Percentiles rank a stretch among this genome's conserved stretches.
Conservation (phyloP, 1,140 invertebrate species). For the Aradophagus sp. region DNA sequence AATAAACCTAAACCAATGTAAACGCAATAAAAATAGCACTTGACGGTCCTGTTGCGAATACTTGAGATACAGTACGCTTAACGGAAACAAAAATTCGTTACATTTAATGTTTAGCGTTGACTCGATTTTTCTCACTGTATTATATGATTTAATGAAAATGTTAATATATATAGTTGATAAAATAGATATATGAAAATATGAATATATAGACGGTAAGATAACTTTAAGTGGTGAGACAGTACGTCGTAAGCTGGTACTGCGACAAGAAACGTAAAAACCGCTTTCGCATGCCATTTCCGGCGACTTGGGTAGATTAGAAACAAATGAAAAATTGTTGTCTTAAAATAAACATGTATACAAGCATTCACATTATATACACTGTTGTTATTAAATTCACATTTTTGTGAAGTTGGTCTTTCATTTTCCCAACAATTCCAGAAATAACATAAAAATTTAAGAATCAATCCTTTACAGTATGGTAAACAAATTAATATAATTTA, state of each 20-base stretch:
- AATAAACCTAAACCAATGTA: constrained; percentile 14
- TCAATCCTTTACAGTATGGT: no score
- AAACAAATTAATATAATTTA: no score
- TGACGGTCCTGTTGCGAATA: no score
- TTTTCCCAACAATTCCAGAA: not conserved
- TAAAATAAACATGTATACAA: constrained; percentile 53
- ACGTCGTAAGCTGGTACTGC: constrained; percentile 33
- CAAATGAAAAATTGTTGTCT: constrained; percentile 53
- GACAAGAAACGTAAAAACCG: constrained; percentile 16
- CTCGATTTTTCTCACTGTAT: constrained; percentile 53
- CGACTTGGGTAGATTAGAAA: constrained; percentile 49
- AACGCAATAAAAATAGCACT: constrained; percentile 32
- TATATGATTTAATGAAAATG: constrained; percentile 42
- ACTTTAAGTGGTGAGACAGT: constrained; percentile 45
- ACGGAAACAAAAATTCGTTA: constrained; percentile 7
- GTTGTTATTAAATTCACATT: constrained; percentile 56
- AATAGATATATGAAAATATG: constrained; percentile 43
- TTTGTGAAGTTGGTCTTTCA: constrained; percentile 36
- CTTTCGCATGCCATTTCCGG: constrained; percentile 31
- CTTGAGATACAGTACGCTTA: no score
- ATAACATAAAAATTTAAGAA: no score
- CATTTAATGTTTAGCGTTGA: constrained; percentile 30
- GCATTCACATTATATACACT: constrained; percentile 44
- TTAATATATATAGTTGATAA: constrained; percentile 60
- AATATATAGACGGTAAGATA: constrained; percentile 52